phyloP scores from a whole-genome alignment of 2,888 invertebrate genomes.

The Drosophila helvetica region DNA sequence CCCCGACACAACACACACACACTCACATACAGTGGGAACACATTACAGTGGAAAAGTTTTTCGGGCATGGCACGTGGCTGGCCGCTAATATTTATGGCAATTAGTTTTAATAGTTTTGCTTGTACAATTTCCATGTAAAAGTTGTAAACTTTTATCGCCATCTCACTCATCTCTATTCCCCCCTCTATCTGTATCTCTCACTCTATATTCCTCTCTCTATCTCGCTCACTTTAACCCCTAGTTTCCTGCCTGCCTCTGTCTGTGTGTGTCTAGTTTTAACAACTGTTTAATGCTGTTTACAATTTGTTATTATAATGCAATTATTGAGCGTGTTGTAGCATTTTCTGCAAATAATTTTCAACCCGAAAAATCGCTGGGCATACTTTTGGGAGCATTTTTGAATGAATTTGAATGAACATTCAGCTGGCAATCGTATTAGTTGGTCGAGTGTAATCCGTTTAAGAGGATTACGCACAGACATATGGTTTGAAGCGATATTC shows the following conservation, averaged over 20 bases:
- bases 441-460: not conserved
- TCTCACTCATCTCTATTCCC: conserved; percentile 18
- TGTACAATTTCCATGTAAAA: conserved; percentile 62
- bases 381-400: conserved; percentile 10
- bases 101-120: conserved; percentile 77
- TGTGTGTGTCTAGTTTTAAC: conserved; percentile 39
- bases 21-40: conserved; percentile 13
- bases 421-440: not conserved
- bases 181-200: not conserved
- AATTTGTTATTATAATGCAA: conserved; percentile 49
- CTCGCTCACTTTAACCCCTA: not conserved
- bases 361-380: conserved; percentile 1
- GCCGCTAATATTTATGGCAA: conserved; percentile 77
- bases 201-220: conserved; percentile 1
- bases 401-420: not conserved
- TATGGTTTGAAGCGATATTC: not conserved
- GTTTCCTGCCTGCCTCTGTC: conserved; percentile 10
- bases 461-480: not conserved
- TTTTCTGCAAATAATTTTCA: not conserved
- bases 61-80: conserved; percentile 63
- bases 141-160: conserved; percentile 53
- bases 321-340: conserved; percentile 36
- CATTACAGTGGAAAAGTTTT: conserved; percentile 47
- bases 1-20: conserved; percentile 9
- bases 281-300: conserved; percentile 59